phyloP scores from a whole-genome alignment of 2,113 vertebrate genomes.

The Rhegmatorhina hoffmannsi region DNA sequence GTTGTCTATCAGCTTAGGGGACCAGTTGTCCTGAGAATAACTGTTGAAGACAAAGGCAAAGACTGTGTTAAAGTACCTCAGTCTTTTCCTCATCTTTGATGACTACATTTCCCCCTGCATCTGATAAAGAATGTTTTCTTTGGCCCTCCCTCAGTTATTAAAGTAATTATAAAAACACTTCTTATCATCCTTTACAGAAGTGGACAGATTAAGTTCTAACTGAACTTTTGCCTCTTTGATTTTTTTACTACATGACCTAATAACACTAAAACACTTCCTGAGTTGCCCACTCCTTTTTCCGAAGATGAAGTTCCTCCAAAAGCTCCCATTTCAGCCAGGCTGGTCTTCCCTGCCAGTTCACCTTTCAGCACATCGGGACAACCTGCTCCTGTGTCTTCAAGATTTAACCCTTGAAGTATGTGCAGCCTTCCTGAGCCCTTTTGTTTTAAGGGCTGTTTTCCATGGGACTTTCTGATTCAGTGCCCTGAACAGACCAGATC shows the following conservation, averaged over 20 bases:
- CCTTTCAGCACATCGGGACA: rapidly evolving
- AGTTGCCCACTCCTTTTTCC: neutral
- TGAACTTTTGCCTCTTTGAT: neutral
- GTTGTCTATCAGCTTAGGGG: neutral
- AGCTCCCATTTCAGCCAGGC: neutral
- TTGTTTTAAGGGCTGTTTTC: neutral
- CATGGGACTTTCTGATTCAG: neutral
- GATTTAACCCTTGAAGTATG: neutral
- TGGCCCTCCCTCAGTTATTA: neutral
- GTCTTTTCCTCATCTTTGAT: neutral
- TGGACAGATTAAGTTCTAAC: neutral
- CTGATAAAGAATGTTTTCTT: neutral
- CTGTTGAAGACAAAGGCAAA: neutral
- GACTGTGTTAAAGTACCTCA: neutral
- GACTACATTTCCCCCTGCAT: neutral
- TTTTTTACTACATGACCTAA: neutral
- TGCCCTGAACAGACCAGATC: neutral
- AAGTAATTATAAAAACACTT: neutral
- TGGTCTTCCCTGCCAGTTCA: neutral
- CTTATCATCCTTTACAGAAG: neutral
- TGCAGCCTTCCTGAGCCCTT: neutral
- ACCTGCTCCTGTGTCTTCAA: neutral
- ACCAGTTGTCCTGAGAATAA: neutral
- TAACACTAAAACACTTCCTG: neutral
- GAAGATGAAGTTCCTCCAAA: neutral